Percentiles rank a stretch among this genome's conserved stretches.
These are phyloP conservation scores for Gobiocypris rarus DNA, from an alignment of 2,113 vertebrate species.

Conservation along the genomic window DNA sequence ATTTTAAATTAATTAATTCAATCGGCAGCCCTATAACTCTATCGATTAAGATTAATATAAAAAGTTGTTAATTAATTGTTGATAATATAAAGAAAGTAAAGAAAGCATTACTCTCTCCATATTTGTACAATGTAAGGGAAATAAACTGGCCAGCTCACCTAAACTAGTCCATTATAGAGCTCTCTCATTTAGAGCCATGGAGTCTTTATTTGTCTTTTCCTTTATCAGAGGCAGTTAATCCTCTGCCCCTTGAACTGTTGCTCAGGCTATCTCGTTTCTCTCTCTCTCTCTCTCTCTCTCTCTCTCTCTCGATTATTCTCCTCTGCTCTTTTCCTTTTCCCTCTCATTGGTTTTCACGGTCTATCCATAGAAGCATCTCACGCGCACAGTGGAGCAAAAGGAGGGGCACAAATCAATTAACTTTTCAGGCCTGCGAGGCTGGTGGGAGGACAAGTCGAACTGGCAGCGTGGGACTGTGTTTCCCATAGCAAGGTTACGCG, in stretches of 20 bases:
- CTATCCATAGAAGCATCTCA: constrained; percentile 67
- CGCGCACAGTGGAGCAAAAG: constrained; percentile 55
- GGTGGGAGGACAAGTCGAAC: constrained; percentile 54
- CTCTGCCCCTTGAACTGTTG: constrained; percentile 44
- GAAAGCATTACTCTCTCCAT: too few relatives aligned
- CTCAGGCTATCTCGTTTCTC: too few relatives aligned
- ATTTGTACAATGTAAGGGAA: too few relatives aligned
- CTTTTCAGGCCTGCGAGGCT: constrained; percentile 66
- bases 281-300: too few relatives aligned
- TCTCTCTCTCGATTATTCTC: constrained; percentile 39
- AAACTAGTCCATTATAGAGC: not conserved
- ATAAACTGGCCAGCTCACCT: too few relatives aligned
- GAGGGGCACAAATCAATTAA: constrained; percentile 68
- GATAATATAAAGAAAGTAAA: too few relatives aligned
- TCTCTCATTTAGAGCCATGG: constrained; percentile 45
- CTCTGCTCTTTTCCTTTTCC: not conserved
- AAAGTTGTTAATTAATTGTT: too few relatives aligned
- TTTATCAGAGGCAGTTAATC: constrained; percentile 57
- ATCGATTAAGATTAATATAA: not conserved
- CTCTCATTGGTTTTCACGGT: not conserved
- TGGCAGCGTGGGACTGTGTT: constrained; percentile 31
- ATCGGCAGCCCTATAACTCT: not conserved
- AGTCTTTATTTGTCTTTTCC: constrained; percentile 51
- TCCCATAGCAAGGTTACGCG: constrained; percentile 34
- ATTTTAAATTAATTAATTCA: not conserved